Base-by-base conservation (phyloP, 2,797 vertebrate genomes). In the Pangasius larnaudii region DNA sequence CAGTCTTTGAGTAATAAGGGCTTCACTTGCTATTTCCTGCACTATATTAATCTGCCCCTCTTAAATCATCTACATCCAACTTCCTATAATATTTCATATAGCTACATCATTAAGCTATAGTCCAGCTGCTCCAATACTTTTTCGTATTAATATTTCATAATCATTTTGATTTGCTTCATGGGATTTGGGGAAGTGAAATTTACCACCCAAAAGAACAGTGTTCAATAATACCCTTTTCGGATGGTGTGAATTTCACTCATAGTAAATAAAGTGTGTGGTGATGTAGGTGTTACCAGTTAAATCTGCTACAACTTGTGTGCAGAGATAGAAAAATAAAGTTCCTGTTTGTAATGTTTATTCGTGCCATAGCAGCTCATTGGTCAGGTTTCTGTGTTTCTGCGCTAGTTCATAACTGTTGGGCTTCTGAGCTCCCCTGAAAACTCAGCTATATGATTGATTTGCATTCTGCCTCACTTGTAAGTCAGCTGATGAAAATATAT, bases 401-500 rank as follows among this genome's bases (percentile, higher is more conserved):
- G 5, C 1, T 8, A 61, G 58, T 39, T 69, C 19, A 67, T 51
- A 84, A 69, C 82, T 51, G 27, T 22, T 22, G 39, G 36, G 61
- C 58, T 63, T 27, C 14, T 18, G 39, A n/a, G 19, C 16, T 1
- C 22, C 39, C 2, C 58, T 16, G 10, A 7, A 33, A 36, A 58
- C 11, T 3, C 22, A 19, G 81, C 81, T 65, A n/a, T 51, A 67
- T 84, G 59, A 84, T 51, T 67, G 24, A 67, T 84, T 67, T 67
- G 42, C 51, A 24, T 85, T 85, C 30, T 27, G 30, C 8, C 18
- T 51, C 30, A 22, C 46, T 61, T 61, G 11, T 82, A 82, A 82
- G 24, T 81, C 56, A 61, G 10, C 16, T 81, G 79, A 81, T 81
- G 56, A 81, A 82, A 82, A 82, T 82, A 24, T 63, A 61, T 82